Evolutionary conservation across 1,140 invertebrate genomes (phyloP).

Genomic region (Apis laboriosa): DNA sequence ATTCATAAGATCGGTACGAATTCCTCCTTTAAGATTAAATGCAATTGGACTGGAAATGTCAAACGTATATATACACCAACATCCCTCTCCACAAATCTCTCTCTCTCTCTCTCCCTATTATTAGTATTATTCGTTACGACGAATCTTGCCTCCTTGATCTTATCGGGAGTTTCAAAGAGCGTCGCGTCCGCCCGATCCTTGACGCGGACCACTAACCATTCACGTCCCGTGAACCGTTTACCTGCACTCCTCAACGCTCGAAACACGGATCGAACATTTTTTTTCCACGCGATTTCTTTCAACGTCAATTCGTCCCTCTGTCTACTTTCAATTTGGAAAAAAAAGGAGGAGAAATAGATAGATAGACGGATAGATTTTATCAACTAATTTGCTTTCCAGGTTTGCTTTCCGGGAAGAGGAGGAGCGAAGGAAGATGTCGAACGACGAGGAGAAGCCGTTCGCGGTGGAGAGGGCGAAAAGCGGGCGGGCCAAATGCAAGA

Average conservation of each 20-base stretch:
- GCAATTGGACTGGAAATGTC: background rate
- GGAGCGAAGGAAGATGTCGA: conserved; percentile 51
- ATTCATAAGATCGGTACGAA: background rate
- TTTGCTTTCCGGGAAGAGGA: background rate
- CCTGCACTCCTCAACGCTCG: background rate
- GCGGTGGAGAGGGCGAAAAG: conserved; percentile 89
- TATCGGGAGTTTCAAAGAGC: background rate
- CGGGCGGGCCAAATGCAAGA: conserved; percentile 91
- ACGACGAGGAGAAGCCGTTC: conserved; percentile 82
- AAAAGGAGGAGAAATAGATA: too few relatives aligned
- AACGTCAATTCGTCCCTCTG: too few relatives aligned
- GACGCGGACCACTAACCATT: conserved; percentile 8
- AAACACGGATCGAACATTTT: too few relatives aligned
- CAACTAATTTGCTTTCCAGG: background rate
- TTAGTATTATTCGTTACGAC: background rate
- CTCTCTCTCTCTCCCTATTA: too few relatives aligned
- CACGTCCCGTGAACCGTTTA: background rate
- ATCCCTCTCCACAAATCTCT: too few relatives aligned
- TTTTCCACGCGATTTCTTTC: background rate
- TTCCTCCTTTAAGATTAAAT: background rate
- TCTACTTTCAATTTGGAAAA: conserved; percentile 8
- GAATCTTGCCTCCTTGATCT: too few relatives aligned
- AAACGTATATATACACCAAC: too few relatives aligned
- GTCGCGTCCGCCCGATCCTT: background rate
- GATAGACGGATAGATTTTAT: too few relatives aligned